Conservation (phyloP, 2,888 invertebrate genomes). For the Stratiomys singularior region DNA sequence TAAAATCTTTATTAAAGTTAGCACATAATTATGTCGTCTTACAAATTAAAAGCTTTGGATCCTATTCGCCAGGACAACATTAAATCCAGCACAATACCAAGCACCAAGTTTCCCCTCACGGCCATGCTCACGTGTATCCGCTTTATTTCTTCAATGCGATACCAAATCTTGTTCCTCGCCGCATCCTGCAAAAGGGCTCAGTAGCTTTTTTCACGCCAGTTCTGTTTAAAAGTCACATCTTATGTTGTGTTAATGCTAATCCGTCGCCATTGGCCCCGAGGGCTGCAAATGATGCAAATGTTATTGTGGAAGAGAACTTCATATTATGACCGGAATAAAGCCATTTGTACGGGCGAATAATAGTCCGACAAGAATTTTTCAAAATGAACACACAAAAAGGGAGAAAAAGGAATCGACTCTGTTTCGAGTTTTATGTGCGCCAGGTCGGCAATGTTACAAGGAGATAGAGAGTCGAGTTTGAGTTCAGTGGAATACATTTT, state of each 20-base stretch:
- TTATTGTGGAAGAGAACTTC: constrained; percentile 15
- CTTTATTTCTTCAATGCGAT: too few species aligned
- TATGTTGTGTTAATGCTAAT: constrained; percentile 35
- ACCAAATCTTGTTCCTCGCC: background rate
- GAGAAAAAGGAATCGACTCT: background rate
- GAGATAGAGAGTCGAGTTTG: background rate
- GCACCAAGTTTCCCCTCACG: too few species aligned
- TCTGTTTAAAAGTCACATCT: constrained; percentile 42
- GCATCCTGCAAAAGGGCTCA: background rate
- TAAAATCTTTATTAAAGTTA: too few species aligned
- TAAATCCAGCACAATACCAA: too few species aligned
- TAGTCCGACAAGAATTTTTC: constrained; percentile 13
- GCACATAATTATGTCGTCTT: too few species aligned
- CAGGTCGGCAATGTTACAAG: background rate
- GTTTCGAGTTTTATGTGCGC: background rate
- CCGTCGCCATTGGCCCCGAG: constrained; percentile 1
- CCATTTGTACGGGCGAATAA: constrained; percentile 33
- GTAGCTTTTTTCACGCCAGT: background rate
- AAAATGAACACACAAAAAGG: background rate
- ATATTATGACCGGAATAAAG: constrained; percentile 36
- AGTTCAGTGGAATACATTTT: constrained; percentile 15
- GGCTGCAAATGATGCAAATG: constrained; percentile 18
- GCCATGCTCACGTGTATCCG: too few species aligned
- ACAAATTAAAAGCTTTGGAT: too few species aligned
- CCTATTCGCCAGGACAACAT: too few species aligned